Percentiles rank a stretch among this genome's conserved stretches.
Evolutionary conservation across 2,888 invertebrate genomes (phyloP).

Genomic region (Archips crataeganus): DNA sequence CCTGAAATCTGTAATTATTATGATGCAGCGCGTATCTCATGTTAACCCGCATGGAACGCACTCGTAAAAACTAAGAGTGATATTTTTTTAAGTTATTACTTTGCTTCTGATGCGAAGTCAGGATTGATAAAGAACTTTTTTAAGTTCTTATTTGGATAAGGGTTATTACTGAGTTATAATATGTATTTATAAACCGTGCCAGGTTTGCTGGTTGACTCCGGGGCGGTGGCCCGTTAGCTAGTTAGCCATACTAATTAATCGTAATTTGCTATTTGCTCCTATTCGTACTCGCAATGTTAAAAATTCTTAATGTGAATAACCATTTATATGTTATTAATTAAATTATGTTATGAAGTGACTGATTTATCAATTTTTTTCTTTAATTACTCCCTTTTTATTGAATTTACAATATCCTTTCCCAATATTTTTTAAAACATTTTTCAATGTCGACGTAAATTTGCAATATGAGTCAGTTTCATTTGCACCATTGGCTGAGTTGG

Average conservation of each 20-base stretch:
- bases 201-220: background rate
- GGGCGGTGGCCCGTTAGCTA: slow-evolving; percentile 31
- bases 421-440: no score
- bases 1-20: background rate
- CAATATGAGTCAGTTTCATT: no score
- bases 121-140: background rate
- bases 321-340: slow-evolving; percentile 49
- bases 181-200: background rate
- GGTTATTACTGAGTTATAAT: background rate
- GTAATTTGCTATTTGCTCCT: slow-evolving; percentile 33
- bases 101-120: background rate
- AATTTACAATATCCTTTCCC: no score
- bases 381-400: background rate
- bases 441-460: no score
- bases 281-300: slow-evolving; percentile 58
- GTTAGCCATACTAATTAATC: slow-evolving; percentile 47
- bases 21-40: background rate
- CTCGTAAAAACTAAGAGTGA: background rate
- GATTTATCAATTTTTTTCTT: background rate
- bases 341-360: slow-evolving; percentile 38
- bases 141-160: background rate
- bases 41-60: background rate
- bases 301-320: slow-evolving; percentile 66
- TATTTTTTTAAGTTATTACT: background rate
- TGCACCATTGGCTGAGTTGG: no score